phyloP scores from a whole-genome alignment of 2,888 invertebrate genomes.

The Amblyteles armatorius region DNA sequence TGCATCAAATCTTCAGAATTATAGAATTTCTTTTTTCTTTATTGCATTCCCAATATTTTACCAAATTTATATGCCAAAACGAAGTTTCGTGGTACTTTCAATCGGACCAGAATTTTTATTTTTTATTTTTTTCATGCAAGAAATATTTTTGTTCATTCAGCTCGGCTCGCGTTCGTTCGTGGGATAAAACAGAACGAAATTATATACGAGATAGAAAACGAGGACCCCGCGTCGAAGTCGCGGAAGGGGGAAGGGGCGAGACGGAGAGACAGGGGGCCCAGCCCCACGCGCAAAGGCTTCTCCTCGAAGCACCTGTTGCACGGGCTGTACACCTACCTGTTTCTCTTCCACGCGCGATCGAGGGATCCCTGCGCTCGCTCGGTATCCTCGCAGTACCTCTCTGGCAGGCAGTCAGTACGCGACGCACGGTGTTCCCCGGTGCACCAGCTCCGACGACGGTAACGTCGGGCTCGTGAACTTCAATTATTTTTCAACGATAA shows the following conservation, averaged over 20 bases:
- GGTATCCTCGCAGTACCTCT: slow-evolving; percentile 42
- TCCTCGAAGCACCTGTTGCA: slow-evolving; percentile 82
- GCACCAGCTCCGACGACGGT: slow-evolving; percentile 62
- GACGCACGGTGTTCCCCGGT: slow-evolving; percentile 75
- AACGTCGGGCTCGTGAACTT: slow-evolving; percentile 51
- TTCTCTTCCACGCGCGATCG: slow-evolving; percentile 73
- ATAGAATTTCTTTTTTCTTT: not conserved
- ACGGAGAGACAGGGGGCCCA: slow-evolving; percentile 14
- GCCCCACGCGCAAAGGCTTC: slow-evolving; percentile 46
- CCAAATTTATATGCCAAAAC: not conserved
- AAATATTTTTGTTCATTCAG: not conserved
- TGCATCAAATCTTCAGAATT: not conserved
- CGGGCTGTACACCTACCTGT: slow-evolving; percentile 79
- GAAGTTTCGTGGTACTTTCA: not conserved
- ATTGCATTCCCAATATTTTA: not conserved
- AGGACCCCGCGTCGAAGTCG: not conserved
- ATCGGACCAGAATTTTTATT: not conserved
- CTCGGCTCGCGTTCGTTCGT: not conserved
- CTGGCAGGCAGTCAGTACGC: slow-evolving; percentile 71
- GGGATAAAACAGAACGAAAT: not conserved
- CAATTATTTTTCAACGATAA: slow-evolving; percentile 30
- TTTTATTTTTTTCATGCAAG: not conserved
- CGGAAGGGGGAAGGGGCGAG: not conserved
- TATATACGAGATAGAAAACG: slow-evolving; percentile 2
- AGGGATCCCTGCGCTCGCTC: slow-evolving; percentile 62